Evolutionary conservation across 2,797 vertebrate genomes (phyloP), one percentile per base, ranked within the genome.

Genomic region (Peromyscus aztecus): DNA sequence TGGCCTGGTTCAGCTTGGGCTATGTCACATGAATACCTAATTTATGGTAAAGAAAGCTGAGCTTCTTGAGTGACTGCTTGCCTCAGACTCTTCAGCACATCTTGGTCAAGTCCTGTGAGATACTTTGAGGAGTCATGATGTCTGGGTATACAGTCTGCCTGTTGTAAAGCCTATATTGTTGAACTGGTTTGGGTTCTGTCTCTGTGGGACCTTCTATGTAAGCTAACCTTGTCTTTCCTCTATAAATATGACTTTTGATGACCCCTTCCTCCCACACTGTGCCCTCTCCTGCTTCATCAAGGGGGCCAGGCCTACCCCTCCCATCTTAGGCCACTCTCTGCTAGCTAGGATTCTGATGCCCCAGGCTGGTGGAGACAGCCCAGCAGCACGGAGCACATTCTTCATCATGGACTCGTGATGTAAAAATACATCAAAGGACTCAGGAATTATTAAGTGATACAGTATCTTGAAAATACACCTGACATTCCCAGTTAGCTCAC

Each of bases 381-480:
- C 83, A 65, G 95, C 52, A 84, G 69, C 57, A 37, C 6, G 2
- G 37, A 90, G 94, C 90, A 97, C 94, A 71, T 83, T 97, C 76
- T 83, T 97, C 81, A 90, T 97, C 92, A 92, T 27, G 80, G 67
- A 31, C 55, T 97, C 49, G 0, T 89, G 98, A 97, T 95, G 0
- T 97, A 97, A 98, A 97, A 98, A 97, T 96, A 97, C 95, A 97
- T 98, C 85, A 98, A 92, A 98, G 96, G 71, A 84, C 87, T 52
- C 92, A 96, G 93, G 97, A 95, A 96, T 97, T 95, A 97, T 91
- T 85, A 95, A 94, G 84, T 96, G 81, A 93, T 81, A 93, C 12
- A 83, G 67, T 13, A 29, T 61, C 87, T 97, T 95, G 83, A 78
- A 90, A 98, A 89, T 93, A 93, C 85, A 91, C 67, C 82, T 92